These are phyloP conservation scores for Pempheris klunzingeri DNA, from an alignment of 2,797 vertebrate genomes.

Conservation along the genomic window DNA sequence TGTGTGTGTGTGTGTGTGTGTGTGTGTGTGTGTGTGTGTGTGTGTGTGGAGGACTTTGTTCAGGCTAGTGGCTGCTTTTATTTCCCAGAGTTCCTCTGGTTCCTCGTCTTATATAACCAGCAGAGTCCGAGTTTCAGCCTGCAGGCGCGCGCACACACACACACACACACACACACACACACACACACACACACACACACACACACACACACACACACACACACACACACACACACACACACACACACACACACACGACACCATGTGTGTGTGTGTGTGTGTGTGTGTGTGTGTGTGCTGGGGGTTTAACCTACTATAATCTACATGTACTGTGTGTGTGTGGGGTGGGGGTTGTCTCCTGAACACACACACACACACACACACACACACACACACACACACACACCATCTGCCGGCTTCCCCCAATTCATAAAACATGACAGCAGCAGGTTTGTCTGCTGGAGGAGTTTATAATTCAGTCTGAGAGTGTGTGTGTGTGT, in stretches of 20 bases:
- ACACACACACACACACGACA: too few species aligned
- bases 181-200: too few species aligned
- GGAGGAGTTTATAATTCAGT: neutral
- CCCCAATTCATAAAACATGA: constrained; percentile 64
- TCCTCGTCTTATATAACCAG: constrained; percentile 37
- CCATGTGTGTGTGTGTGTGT: too few species aligned
- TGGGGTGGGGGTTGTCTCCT: constrained; percentile 14
- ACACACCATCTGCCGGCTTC: constrained; percentile 80
- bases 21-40: neutral
- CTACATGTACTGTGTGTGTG: constrained; percentile 41
- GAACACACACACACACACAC: too few species aligned
- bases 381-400: constrained; percentile 9
- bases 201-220: too few species aligned
- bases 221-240: too few species aligned
- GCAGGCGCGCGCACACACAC: too few species aligned
- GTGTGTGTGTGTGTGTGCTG: neutral
- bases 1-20: neutral
- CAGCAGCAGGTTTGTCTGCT: constrained; percentile 35
- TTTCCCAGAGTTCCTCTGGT: constrained; percentile 39
- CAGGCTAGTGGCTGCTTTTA: constrained; percentile 1
- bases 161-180: too few species aligned
- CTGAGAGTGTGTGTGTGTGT: neutral
- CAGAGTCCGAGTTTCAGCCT: constrained; percentile 21
- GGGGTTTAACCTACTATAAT: constrained; percentile 56
- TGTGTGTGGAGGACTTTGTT: constrained; percentile 17